Percentiles rank a stretch among this genome's conserved stretches.
Evolutionary conservation across 2,797 vertebrate species (phyloP).

Genomic region (Tadarida brasiliensis): DNA sequence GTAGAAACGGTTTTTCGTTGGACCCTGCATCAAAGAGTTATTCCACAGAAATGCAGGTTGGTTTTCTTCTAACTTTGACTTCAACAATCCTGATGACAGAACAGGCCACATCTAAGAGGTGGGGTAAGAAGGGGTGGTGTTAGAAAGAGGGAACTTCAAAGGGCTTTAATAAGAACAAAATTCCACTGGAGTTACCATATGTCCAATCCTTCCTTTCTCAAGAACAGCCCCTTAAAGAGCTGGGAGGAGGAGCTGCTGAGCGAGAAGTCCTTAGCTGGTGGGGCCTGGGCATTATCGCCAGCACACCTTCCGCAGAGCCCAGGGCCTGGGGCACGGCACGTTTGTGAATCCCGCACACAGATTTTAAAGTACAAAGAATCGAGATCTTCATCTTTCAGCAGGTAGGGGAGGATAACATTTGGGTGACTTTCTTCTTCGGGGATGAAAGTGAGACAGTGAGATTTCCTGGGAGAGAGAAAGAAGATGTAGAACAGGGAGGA

Average conservation of each 20-base stretch:
- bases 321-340: neutral
- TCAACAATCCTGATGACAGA: slow-evolving; percentile 55
- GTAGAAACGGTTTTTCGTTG: slow-evolving; percentile 67
- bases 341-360: neutral
- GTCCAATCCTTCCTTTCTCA: slow-evolving; percentile 11
- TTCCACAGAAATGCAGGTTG: slow-evolving; percentile 63
- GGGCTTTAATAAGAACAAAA: slow-evolving; percentile 59
- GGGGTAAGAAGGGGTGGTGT: neutral
- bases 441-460: neutral
- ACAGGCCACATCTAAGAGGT: slow-evolving; percentile 45
- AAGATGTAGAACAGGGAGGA: slow-evolving; percentile 49
- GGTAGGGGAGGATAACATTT: neutral
- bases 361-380: neutral
- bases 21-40: slow-evolving; percentile 72
- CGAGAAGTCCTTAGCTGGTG: neutral
- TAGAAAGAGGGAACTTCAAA: slow-evolving; percentile 66
- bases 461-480: slow-evolving; percentile 62
- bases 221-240: neutral
- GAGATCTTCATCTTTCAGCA: slow-evolving; percentile 8
- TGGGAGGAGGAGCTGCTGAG: neutral
- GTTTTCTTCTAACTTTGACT: slow-evolving; percentile 53
- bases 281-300: rapidly evolving
- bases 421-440: slow-evolving; percentile 50
- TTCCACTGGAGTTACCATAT: slow-evolving; percentile 5
- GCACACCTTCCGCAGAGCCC: neutral